Conservation (phyloP, 2,113 vertebrate species). For the Regulus satrapa region DNA sequence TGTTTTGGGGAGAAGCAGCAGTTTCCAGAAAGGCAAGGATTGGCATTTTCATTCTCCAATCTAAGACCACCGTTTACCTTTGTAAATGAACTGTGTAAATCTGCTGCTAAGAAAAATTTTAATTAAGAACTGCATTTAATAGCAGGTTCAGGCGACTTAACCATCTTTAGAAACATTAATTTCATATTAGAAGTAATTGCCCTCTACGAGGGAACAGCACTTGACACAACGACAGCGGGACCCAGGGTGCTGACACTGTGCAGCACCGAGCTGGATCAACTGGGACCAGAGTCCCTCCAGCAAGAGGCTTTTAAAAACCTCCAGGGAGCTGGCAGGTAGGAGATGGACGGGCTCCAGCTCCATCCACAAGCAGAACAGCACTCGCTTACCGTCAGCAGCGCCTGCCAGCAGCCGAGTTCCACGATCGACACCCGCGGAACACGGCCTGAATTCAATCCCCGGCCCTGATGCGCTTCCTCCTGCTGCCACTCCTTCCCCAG, state of each 20-base stretch:
- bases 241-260: neutral
- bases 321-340: neutral
- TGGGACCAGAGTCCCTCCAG: neutral
- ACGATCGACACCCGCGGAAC: neutral
- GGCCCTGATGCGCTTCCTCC: neutral
- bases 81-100: neutral
- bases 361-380: neutral
- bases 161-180: neutral
- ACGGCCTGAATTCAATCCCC: neutral
- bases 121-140: neutral
- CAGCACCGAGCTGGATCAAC: neutral
- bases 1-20: neutral
- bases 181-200: neutral
- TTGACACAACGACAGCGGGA: neutral
- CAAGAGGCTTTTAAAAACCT: neutral
- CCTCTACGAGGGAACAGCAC: neutral
- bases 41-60: too few relatives aligned
- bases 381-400: fast-evolving
- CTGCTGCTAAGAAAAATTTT: neutral
- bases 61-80: neutral
- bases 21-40: too few relatives aligned
- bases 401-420: neutral
- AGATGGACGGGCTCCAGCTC: neutral
- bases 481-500: neutral
- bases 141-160: neutral